phyloP scores from a whole-genome alignment of 1,140 invertebrate species.

The Atta colombica region DNA sequence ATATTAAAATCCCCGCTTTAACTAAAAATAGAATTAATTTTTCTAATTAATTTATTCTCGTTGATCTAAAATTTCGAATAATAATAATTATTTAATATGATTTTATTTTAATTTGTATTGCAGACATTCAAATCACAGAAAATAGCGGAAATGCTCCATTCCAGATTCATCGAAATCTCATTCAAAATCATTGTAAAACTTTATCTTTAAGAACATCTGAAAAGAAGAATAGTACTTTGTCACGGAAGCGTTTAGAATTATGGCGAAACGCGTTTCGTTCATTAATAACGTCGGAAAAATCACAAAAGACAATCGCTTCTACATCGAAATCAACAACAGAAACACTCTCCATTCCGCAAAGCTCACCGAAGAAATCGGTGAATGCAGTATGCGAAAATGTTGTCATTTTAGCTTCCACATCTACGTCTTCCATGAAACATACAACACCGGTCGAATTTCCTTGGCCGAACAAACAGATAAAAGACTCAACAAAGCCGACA shows the following conservation, averaged over 20 bases:
- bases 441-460: background rate
- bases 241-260: background rate
- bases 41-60: too few species aligned
- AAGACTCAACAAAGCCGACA: background rate
- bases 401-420: background rate
- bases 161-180: background rate
- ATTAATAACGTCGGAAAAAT: too few species aligned
- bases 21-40: too few species aligned
- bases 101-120: background rate
- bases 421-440: constrained; percentile 37
- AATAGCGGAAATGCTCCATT: background rate
- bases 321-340: background rate
- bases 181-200: background rate
- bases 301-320: background rate
- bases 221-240: background rate
- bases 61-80: too few species aligned
- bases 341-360: background rate
- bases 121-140: constrained; percentile 2
- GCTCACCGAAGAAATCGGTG: background rate
- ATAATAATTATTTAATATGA: too few species aligned
- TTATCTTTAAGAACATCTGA: background rate
- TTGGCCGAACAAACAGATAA: background rate
- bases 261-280: constrained; percentile 38
- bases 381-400: background rate
- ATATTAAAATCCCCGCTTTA: too few species aligned